Evolutionary conservation across 2,113 vertebrate species (phyloP).

Genomic region (Daphoenositta chrysoptera): DNA sequence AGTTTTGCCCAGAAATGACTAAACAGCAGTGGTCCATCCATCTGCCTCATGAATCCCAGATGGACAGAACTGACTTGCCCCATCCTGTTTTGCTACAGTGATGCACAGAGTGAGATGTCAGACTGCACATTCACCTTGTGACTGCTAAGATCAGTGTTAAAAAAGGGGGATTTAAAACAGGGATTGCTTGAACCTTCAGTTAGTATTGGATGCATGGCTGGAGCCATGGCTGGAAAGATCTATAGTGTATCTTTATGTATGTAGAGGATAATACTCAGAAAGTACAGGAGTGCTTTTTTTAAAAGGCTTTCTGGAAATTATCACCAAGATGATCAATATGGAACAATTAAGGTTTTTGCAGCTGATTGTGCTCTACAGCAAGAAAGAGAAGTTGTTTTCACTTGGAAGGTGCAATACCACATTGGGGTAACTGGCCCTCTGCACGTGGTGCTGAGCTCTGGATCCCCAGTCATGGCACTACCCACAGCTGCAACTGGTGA

Average conservation of each 20-base stretch:
- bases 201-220: neutral
- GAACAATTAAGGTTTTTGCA: neutral
- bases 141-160: neutral
- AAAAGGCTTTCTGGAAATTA: neutral
- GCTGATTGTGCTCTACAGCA: neutral
- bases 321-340: neutral
- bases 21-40: neutral
- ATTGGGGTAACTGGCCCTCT: neutral
- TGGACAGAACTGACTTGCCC: neutral
- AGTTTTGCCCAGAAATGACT: neutral
- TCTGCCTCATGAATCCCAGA: rapidly evolving
- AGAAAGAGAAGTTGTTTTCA: neutral
- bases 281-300: neutral
- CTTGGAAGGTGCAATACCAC: neutral
- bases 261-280: neutral
- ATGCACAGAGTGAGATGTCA: neutral
- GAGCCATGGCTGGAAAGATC: neutral
- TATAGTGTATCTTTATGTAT: rapidly evolving
- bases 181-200: neutral
- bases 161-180: neutral
- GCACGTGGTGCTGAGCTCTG: neutral
- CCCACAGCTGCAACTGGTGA: too few relatives aligned
- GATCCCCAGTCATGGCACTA: neutral
- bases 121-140: rapidly evolving
- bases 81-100: rapidly evolving